A percentile compares a stretch with the other conserved stretches of the same genome.
These are phyloP conservation scores for Ammodytes dubius DNA, from an alignment of 2,113 vertebrate species.

Conservation along the genomic window DNA sequence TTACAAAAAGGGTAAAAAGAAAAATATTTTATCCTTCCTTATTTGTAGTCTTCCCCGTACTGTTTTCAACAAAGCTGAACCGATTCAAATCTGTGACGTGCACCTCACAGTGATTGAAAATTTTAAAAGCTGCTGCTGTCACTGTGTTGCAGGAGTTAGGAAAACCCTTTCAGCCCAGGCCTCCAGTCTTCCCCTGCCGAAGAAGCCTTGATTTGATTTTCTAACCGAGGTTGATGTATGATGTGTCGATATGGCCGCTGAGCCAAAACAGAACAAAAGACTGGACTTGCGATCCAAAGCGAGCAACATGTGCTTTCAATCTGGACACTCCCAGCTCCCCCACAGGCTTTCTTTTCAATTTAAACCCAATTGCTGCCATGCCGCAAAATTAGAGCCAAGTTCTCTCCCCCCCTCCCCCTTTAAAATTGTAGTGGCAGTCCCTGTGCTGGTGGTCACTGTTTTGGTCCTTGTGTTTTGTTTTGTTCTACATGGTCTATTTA, in stretches of 20 bases:
- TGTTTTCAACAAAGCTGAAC: constrained; percentile 13
- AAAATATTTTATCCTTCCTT: background rate
- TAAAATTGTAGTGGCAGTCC: constrained; percentile 6
- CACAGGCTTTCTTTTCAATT: constrained; percentile 39
- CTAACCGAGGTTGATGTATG: constrained; percentile 61
- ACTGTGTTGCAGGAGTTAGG: constrained; percentile 19
- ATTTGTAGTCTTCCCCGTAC: constrained; percentile 2
- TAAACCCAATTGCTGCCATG: constrained; percentile 50
- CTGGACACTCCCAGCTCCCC: constrained; percentile 63
- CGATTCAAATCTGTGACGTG: constrained; percentile 7
- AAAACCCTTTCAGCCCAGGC: constrained; percentile 7
- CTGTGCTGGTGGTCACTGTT: constrained; percentile 35
- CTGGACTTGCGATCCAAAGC: constrained; percentile 35
- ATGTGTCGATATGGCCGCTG: constrained; percentile 61
- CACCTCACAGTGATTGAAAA: constrained; percentile 29
- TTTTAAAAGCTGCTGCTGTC: constrained; percentile 23
- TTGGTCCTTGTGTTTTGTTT: constrained; percentile 28
- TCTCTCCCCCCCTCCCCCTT: background rate
- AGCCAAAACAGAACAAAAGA: constrained; percentile 62
- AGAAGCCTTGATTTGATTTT: constrained; percentile 14
- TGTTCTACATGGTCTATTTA: constrained; percentile 2
- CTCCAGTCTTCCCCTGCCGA: background rate
- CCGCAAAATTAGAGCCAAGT: constrained; percentile 12
- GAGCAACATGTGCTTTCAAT: constrained; percentile 80
- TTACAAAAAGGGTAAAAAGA: background rate